Evolutionary conservation across 1,140 invertebrate species (phyloP).

Genomic region (Bombus waltoni): DNA sequence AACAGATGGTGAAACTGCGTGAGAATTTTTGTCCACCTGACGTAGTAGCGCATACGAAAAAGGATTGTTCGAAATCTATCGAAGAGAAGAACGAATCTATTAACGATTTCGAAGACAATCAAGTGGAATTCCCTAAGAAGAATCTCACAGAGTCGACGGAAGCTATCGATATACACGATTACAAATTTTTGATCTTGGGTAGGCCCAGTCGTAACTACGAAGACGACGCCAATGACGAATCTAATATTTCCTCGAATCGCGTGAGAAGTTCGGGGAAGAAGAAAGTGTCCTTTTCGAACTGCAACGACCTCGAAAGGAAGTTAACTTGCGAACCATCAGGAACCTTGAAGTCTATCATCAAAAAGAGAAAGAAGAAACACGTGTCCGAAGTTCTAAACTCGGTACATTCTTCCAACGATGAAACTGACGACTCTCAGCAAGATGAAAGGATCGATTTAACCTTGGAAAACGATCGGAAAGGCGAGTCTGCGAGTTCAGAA

Average conservation of each 20-base stretch:
- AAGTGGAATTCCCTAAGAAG: slow-evolving; percentile 65
- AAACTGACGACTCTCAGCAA: slow-evolving; percentile 35
- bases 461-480: not conserved
- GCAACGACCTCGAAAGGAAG: not conserved
- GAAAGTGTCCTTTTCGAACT: slow-evolving; percentile 66
- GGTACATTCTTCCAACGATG: slow-evolving; percentile 34
- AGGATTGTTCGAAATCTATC: slow-evolving; percentile 27
- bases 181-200: slow-evolving; percentile 63
- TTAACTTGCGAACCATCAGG: not conserved
- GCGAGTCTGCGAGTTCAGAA: not conserved
- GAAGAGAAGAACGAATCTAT: slow-evolving; percentile 22
- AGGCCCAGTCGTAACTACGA: slow-evolving; percentile 27
- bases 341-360: slow-evolving; percentile 64
- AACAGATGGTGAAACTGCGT: not conserved
- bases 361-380: slow-evolving; percentile 51
- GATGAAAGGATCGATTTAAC: not conserved
- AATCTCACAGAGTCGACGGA: slow-evolving; percentile 38
- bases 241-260: not conserved
- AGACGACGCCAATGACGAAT: slow-evolving; percentile 17
- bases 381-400: not conserved
- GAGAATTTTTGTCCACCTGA: slow-evolving; percentile 71
- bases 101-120: slow-evolving; percentile 58
- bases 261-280: slow-evolving; percentile 49
- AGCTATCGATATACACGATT: slow-evolving; percentile 48
- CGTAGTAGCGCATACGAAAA: slow-evolving; percentile 73